Evolutionary conservation across 2,888 invertebrate genomes (phyloP).

Genomic region (Coleophora flavipennella): DNA sequence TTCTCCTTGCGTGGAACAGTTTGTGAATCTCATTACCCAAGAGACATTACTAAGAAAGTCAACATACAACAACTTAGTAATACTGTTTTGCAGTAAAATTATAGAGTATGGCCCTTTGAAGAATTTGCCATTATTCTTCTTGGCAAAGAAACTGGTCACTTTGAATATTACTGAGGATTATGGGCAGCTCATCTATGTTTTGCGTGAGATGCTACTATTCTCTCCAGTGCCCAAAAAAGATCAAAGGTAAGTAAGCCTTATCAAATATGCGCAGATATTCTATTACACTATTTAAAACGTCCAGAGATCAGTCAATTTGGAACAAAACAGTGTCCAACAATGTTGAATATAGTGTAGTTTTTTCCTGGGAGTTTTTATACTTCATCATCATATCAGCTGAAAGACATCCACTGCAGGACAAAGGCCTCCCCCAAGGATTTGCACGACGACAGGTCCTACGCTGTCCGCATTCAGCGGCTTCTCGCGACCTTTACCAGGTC

Average conservation of each 20-base stretch:
- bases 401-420: too few relatives aligned
- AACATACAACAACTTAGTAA: constrained; percentile 38
- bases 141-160: constrained; percentile 32
- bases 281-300: neutral
- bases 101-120: constrained; percentile 48
- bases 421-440: too few relatives aligned
- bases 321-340: too few relatives aligned
- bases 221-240: constrained; percentile 66
- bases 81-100: constrained; percentile 44
- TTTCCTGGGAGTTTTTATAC: too few relatives aligned
- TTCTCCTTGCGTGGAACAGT: constrained; percentile 48
- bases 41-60: constrained; percentile 31
- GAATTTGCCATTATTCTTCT: constrained; percentile 39
- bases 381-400: too few relatives aligned
- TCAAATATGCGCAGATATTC: neutral
- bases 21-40: constrained; percentile 44
- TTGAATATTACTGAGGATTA: constrained; percentile 22
- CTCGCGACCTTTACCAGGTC: too few relatives aligned
- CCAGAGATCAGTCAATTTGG: too few relatives aligned
- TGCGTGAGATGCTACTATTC: constrained; percentile 60
- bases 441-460: too few relatives aligned
- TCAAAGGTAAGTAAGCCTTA: constrained; percentile 47
- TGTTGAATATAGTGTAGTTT: too few relatives aligned
- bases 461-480: too few relatives aligned
- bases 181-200: constrained; percentile 42